phyloP scores from a whole-genome alignment of 1,140 invertebrate species.

The Drosophila tropicalis region DNA sequence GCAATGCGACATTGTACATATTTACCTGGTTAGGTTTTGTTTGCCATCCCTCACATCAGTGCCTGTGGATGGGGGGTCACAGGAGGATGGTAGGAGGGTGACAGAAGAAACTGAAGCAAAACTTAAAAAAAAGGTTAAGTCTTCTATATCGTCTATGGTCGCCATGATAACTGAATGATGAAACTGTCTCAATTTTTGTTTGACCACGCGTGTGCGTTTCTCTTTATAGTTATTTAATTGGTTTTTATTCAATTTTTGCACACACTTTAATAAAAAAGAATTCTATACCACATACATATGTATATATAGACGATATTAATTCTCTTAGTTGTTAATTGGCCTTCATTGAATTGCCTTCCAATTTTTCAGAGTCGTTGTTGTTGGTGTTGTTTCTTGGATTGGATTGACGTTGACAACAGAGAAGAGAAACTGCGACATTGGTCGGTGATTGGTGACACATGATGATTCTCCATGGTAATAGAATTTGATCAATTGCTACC shows the following conservation, averaged over 20 bases:
- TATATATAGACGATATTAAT: constrained; percentile 30
- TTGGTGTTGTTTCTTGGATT: no score
- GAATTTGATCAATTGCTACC: constrained; percentile 3
- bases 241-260: constrained; percentile 76
- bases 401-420: constrained; percentile 29
- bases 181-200: constrained; percentile 25
- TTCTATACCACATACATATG: constrained; percentile 1
- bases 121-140: neutral
- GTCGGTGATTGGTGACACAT: constrained; percentile 2
- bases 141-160: neutral
- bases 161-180: constrained; percentile 23
- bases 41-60: neutral
- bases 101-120: neutral
- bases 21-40: neutral
- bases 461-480: neutral
- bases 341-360: constrained; percentile 70
- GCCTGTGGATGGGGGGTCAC: no score
- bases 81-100: no score
- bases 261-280: constrained; percentile 51
- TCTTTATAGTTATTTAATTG: constrained; percentile 47
- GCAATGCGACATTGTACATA: constrained; percentile 1
- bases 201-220: constrained; percentile 41
- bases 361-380: constrained; percentile 14
- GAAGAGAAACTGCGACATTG: neutral
- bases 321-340: constrained; percentile 63